Conservation (phyloP, 2,113 vertebrate species). For the Sus scrofa region DNA sequence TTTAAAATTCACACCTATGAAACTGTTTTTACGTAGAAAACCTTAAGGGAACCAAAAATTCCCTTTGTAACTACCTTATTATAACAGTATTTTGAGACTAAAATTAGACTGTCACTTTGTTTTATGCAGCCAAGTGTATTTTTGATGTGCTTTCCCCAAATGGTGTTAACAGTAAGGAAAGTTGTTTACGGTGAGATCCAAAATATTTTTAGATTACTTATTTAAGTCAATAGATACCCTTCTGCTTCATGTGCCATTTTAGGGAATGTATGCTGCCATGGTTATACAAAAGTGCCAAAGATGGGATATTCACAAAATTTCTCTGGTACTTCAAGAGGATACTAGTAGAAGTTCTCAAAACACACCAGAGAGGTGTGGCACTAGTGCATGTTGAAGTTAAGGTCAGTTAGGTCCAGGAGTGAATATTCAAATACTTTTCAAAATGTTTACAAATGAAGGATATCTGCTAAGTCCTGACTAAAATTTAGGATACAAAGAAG, state of each 20-base stretch:
- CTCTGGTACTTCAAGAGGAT: background rate
- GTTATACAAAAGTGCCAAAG: slow-evolving; percentile 14
- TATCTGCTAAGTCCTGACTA: background rate
- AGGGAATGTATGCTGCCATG: background rate
- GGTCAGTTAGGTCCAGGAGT: background rate
- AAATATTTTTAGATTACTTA: slow-evolving; percentile 79
- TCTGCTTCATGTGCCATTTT: slow-evolving; percentile 64
- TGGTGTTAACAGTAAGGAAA: slow-evolving; percentile 61
- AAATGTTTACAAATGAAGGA: background rate
- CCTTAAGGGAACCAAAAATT: background rate
- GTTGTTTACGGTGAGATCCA: slow-evolving; percentile 67
- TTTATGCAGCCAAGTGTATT: slow-evolving; percentile 59
- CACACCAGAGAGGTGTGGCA: rapidly evolving
- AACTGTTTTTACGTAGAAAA: slow-evolving; percentile 58
- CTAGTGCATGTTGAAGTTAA: background rate
- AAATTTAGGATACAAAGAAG: background rate
- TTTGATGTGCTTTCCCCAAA: slow-evolving; percentile 69
- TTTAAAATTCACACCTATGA: slow-evolving; percentile 56
- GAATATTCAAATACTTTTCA: background rate
- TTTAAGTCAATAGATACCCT: slow-evolving; percentile 64
- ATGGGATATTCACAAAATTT: slow-evolving; percentile 2
- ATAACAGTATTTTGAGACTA: slow-evolving; percentile 49
- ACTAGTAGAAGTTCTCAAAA: background rate
- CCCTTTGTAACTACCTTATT: slow-evolving; percentile 18
- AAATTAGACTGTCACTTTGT: slow-evolving; percentile 69